Base-by-base conservation (phyloP, 2,888 invertebrate species). In the Idaea aversata region DNA sequence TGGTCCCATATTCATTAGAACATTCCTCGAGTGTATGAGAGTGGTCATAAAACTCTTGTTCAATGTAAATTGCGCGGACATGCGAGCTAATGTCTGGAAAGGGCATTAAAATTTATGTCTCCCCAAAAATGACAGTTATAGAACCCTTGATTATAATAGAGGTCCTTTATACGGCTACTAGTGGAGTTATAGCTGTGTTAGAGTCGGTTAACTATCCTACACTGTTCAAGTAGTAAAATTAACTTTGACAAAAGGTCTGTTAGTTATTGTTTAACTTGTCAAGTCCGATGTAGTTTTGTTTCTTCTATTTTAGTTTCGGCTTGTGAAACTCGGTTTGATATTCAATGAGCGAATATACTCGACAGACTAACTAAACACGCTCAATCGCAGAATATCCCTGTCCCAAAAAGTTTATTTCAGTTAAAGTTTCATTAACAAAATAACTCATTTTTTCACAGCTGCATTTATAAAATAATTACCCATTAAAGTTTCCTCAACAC, bases 141-240 rank as follows among this genome's bases (percentile, higher is more conserved):
- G 47, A 47, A 47, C 47, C 47, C 47, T 47, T 47, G 47, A 47
- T 47, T 47, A 47, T 47, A 47, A 47, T 47, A 47, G 47, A 47
- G 47, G 47, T 13, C 47, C 47, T 13, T 47, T 47, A 47, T 47
- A 47, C 7, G 13, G 47, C 47, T 47, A 47, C 13, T 47, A 13
- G 7, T 7, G 47, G 47, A 47, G 47, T 47, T 47, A 47, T 47
- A 7, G 47, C 7, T 7, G 13, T 10, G 47, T 47, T 47, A 47
- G 36, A 36, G 47, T 47, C 47, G 47, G 6, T 47, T 47, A 7
- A 47, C 47, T 47, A 47, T 47, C 47, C 0, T 13, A 47, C 47
- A 47, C 10, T 36, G 36, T 5, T 10, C 13, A 13, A 47, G 47
- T 13, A 47, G 47, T 47, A 7, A 47, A 47, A 10, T 47, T 5